A percentile compares a stretch with the other conserved stretches of the same genome.
These are phyloP conservation scores for Lerista edwardsae DNA, from an alignment of 2,797 vertebrate species.

Conservation along the genomic window DNA sequence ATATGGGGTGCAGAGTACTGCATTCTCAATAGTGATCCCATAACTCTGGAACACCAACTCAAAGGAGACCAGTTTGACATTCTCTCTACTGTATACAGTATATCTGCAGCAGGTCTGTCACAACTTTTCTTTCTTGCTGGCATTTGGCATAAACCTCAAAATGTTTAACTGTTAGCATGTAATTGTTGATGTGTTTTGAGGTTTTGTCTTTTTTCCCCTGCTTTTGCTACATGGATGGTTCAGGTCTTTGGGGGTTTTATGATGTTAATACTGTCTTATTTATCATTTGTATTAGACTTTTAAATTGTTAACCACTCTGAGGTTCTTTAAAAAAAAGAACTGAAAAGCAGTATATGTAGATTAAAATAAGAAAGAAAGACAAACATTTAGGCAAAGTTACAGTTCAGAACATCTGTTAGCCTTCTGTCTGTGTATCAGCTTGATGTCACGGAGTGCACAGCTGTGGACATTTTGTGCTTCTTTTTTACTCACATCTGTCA, in stretches of 20 bases:
- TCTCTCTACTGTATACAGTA: no score
- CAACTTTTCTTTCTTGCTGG: neutral
- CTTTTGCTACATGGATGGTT: neutral
- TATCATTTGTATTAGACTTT: neutral
- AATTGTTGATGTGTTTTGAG: neutral
- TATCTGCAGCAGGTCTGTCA: neutral
- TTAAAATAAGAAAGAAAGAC: neutral
- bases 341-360: neutral
- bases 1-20: neutral
- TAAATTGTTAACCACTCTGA: neutral
- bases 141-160: neutral
- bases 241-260: neutral
- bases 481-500: constrained; percentile 92
- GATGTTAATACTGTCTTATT: neutral
- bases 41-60: neutral
- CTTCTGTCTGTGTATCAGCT: constrained; percentile 79
- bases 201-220: no score
- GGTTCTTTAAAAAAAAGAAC: neutral
- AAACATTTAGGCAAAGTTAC: constrained; percentile 81
- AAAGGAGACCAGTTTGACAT: neutral
- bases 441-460: constrained; percentile 84
- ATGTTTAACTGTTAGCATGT: neutral
- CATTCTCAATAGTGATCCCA: neutral
- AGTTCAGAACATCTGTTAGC: constrained; percentile 89
- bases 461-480: constrained; percentile 89